A percentile compares a stretch with the other conserved stretches of the same genome.
Conservation (phyloP, 2,113 vertebrate genomes). For the Nanorana parkeri region DNA sequence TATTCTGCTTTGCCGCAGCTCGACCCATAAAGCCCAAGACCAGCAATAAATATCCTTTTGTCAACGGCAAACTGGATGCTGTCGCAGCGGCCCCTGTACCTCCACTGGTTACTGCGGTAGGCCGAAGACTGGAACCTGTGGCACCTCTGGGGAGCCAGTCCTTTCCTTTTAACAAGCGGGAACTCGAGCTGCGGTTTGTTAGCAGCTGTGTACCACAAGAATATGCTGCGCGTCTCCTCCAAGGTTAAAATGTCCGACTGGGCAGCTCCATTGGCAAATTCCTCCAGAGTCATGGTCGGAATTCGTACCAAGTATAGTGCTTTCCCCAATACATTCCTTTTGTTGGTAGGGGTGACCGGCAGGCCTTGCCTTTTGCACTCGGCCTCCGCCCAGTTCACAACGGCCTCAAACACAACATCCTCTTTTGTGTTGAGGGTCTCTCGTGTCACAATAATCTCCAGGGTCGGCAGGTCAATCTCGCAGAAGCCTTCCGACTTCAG, state of each 20-base stretch:
- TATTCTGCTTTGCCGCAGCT: conserved; percentile 93
- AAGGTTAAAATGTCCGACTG: conserved; percentile 92
- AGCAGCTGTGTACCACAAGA: conserved; percentile 94
- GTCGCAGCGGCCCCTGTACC: conserved; percentile 95
- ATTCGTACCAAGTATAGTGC: conserved; percentile 90
- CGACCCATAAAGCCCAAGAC: conserved; percentile 91
- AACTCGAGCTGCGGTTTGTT: conserved; percentile 91
- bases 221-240: conserved; percentile 92
- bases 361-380: conserved; percentile 89
- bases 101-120: conserved; percentile 97
- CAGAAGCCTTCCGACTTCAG: conserved; percentile 92
- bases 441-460: conserved; percentile 88
- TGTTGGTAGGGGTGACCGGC: conserved; percentile 76
- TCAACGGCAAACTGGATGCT: conserved; percentile 98
- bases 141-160: conserved; percentile 85
- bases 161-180: conserved; percentile 81
- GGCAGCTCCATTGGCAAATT: conserved; percentile 93
- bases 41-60: conserved; percentile 90
- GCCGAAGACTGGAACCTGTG: conserved; percentile 94
- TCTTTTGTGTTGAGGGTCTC: conserved; percentile 94
- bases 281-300: conserved; percentile 91
- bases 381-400: conserved; percentile 88
- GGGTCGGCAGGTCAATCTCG: conserved; percentile 88
- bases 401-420: conserved; percentile 89
- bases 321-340: conserved; percentile 83